Conservation (phyloP, 2,797 vertebrate species). For the Adelosebastes latens region DNA sequence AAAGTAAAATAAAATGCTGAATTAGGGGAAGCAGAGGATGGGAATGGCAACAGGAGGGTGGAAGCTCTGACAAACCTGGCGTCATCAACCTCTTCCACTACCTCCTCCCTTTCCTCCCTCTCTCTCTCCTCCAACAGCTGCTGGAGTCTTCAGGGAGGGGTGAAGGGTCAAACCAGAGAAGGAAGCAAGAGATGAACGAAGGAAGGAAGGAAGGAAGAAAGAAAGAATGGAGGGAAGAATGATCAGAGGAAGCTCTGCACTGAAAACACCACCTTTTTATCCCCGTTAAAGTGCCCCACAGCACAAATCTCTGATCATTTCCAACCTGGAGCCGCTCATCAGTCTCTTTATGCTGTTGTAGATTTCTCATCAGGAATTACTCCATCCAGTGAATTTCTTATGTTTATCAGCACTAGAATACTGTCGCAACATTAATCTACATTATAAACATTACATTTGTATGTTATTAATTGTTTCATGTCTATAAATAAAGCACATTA, state of each 20-base stretch:
- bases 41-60: conserved; percentile 59
- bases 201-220: conserved; percentile 84
- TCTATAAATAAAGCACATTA: background rate
- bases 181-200: conserved; percentile 82
- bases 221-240: conserved; percentile 86
- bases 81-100: conserved; percentile 90
- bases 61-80: conserved; percentile 90
- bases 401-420: background rate
- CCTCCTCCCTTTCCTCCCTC: conserved; percentile 85
- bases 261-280: background rate
- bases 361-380: background rate
- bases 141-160: conserved; percentile 94
- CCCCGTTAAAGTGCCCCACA: background rate
- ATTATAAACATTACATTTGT: background rate
- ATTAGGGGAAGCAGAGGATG: conserved; percentile 46
- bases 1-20: conserved; percentile 70
- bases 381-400: background rate
- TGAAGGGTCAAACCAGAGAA: conserved; percentile 87
- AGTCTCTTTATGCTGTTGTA: background rate
- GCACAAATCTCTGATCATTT: background rate
- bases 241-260: conserved; percentile 80
- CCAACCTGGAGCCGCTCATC: background rate
- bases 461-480: background rate
- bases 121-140: conserved; percentile 94
- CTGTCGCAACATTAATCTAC: background rate